Evolutionary conservation across 2,888 invertebrate species (phyloP), one percentile per base, ranked within the genome.

Genomic region (Stenchaetothrips biformis): DNA sequence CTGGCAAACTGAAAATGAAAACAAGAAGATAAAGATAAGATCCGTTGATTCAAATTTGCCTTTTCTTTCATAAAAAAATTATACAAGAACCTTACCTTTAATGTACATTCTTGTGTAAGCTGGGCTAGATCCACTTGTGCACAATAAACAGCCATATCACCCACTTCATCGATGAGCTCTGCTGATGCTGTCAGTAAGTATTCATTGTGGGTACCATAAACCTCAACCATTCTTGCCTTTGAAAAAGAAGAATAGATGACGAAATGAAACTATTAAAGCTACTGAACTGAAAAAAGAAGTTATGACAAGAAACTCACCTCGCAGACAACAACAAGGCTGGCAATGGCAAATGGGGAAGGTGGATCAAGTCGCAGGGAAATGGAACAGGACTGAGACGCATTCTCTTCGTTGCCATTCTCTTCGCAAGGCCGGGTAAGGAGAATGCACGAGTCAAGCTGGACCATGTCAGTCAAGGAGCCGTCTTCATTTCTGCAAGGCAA

Each of bases 181-280:
- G 87, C 86, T 81, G 85, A 85, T 59, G 83, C 82, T 21, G 88
- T 88, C 11, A 84, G 85, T 3, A 87, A 83, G 82, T 88, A 88
- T 84, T 88, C 88, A 62, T 86, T 87, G 80, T 83, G 86, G 82
- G 87, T 85, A 80, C 88, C 88, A 82, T 86, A 88, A 81, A 88
- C 84, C 84, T 88, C 88, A 80, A 88, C 83, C n/a, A 87, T 85
- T 16, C 86, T 86, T 13, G 87, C 87, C 85, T 85, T 79, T 27
- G 83, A 83, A 53, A 74, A 13, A 78, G 78, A 53, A 82, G 88
- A 88, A 86, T 89, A 86, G 79, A 83, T 79, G 83, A 84, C 77
- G 84, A 90, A 84, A 90, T 18, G 16, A 62, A n/a, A 62, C 2
- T 18, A 62, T n/a, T 7, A 67, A 67, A 67, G 21, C 9, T n/a